Evolutionary conservation across 2,797 vertebrate species (phyloP), one percentile per base, ranked within the genome.

Genomic region (Rhynchotus rufescens): DNA sequence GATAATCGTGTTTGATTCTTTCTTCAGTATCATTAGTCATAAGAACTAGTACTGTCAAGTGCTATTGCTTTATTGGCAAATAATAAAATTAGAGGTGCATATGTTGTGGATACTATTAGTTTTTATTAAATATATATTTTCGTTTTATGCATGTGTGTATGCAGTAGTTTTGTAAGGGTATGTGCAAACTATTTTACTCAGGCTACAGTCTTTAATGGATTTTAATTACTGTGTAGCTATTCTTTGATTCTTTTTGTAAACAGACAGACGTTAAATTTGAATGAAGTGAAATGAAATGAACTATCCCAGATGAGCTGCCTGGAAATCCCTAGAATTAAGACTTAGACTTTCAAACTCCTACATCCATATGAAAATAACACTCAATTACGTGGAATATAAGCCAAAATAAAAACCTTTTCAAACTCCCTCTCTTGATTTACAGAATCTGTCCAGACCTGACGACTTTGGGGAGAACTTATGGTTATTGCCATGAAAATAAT

Each of bases 151-250:
- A 81, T 91, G 22, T 56, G 17, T 90, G 28, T 78, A 60, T 69
- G 34, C 77, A 36, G 65, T 66, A 74, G 73, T 78, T 92, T 69
- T 91, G 56, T 44, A 45, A 47, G 47, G 34, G 3, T 67, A 44
- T 80, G 51, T 90, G 8, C 84, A 79, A 91, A 89, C 25, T 25
- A 60, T 91, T 77, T 89, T 10, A 54, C 22, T 40, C 69, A 87
- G 86, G 40, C 81, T 62, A 64, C 1, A 5, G 25, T 66, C 74
- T 78, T 93, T 91, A 32, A 38, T 79, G 30, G 76, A 61, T 84
- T 95, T 92, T 87, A 92, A 92, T 95, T 92, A 87, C 76, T 22
- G 4, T n/a, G n/a, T 73, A 54, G 69, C 40, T 90, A n/a, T 74
- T 91, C 76, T 49, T 52, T 61, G 68, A 67, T 25, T 51, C 13